A percentile compares a stretch with the other conserved stretches of the same genome.
Evolutionary conservation across 1,140 invertebrate species (phyloP).

Genomic region (Drosophila kanapiae): DNA sequence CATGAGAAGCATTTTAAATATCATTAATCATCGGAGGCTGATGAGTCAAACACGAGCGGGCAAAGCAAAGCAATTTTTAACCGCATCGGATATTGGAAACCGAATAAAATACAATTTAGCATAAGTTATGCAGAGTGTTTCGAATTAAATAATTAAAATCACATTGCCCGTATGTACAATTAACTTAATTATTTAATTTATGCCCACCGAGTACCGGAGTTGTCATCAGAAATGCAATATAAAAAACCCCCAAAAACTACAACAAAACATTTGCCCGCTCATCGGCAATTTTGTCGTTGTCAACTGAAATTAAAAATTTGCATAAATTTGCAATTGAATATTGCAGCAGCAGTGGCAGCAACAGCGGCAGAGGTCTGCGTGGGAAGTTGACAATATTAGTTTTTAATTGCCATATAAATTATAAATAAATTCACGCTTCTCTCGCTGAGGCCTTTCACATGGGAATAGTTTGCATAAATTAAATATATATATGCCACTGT

Average conservation of each 20-base stretch:
- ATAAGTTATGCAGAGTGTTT: constrained; percentile 68
- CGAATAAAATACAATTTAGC: constrained; percentile 59
- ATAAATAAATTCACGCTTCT: constrained; percentile 71
- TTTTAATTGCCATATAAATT: constrained; percentile 83
- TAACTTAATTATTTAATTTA: constrained; percentile 83
- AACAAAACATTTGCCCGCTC: constrained; percentile 20
- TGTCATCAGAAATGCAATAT: constrained; percentile 45
- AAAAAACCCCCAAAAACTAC: constrained; percentile 46
- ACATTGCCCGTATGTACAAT: constrained; percentile 63
- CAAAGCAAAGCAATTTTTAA: not conserved
- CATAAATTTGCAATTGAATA: constrained; percentile 75
- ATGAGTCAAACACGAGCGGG: constrained; percentile 40
- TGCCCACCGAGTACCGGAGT: constrained; percentile 26
- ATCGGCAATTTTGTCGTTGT: constrained; percentile 9
- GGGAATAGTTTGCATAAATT: constrained; percentile 76
- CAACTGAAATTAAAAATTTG: constrained; percentile 76
- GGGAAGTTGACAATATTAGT: constrained; percentile 75
- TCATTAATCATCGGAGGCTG: constrained; percentile 67
- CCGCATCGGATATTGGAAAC: constrained; percentile 12
- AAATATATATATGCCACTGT: constrained; percentile 38
- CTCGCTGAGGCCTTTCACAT: constrained; percentile 33
- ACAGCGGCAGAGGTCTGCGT: constrained; percentile 15
- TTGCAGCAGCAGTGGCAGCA: constrained; percentile 11
- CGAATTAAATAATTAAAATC: constrained; percentile 81
- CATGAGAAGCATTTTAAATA: constrained; percentile 69